phyloP scores from a whole-genome alignment of 2,888 invertebrate genomes.

The Phania funesta region DNA sequence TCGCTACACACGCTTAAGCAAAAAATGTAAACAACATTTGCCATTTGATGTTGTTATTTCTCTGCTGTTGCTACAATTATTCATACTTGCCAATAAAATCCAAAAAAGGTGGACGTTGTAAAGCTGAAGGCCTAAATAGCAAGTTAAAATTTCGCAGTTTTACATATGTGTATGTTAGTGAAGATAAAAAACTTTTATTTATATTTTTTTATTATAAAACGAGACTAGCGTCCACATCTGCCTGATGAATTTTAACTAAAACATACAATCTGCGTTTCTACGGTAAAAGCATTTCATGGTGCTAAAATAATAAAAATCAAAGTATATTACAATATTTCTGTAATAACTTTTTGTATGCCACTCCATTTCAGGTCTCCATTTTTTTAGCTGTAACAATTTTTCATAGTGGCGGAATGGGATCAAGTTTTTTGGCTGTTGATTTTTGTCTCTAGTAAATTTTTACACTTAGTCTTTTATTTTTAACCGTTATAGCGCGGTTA shows the following conservation, averaged over 20 bases:
- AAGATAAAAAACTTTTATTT: not conserved
- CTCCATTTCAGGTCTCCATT: slow-evolving; percentile 6
- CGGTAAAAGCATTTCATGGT: slow-evolving; percentile 26
- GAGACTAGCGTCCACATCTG: slow-evolving; percentile 24
- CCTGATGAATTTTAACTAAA: not conserved
- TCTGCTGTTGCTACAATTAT: not conserved
- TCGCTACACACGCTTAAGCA: slow-evolving; percentile 46
- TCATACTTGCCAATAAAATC: slow-evolving; percentile 40
- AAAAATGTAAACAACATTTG: slow-evolving; percentile 34
- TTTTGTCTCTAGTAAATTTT: not conserved
- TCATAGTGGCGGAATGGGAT: not conserved
- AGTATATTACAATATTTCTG: slow-evolving; percentile 14
- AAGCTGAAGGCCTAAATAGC: no score
- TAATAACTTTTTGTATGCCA: slow-evolving; percentile 23
- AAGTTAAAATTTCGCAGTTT: no score
- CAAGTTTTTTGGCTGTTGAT: not conserved
- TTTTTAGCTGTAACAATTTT: slow-evolving; percentile 19
- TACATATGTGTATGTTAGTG: not conserved
- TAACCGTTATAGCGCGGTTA: slow-evolving; percentile 54
- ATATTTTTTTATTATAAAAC: slow-evolving; percentile 1
- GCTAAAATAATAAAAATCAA: slow-evolving; percentile 24
- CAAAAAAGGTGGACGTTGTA: no score
- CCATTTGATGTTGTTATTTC: slow-evolving; percentile 33
- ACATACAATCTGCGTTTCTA: slow-evolving; percentile 58
- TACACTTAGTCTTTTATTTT: slow-evolving; percentile 42